Evolutionary conservation across 1,140 invertebrate genomes (phyloP), one percentile per base, ranked within the genome.

Genomic region (Drosophila bocqueti): DNA sequence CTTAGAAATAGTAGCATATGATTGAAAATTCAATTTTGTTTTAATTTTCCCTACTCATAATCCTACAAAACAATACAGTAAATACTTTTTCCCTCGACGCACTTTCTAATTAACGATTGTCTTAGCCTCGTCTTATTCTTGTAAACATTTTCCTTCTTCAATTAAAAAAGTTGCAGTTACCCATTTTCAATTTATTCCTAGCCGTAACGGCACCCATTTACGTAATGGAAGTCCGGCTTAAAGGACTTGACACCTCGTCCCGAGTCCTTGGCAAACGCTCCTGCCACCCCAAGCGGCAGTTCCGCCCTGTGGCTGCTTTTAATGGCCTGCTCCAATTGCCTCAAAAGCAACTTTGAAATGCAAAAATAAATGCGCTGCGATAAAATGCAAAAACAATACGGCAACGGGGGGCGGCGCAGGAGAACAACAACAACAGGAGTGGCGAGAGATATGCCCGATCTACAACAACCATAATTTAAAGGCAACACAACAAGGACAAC

Each of bases 381-480:
- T 90, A 90, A 90, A 90, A 85, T 85, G 85, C 85, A 90, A 90
- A 87, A 85, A 90, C 86, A 91, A 91, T 82, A 82, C 78, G 72
- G 67, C 38, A 68, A 34, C 34, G 13, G 47, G 57, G 45, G 24
- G 24, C 24, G 46, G 46, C 24, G 24, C 24, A n/a, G 47, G 46
- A 47, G 24, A 16, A 16, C 21, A 11, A 24, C 26, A 61, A n/a
- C 36, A 61, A 36, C 40, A 64, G 57, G 43, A 36, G 31, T 29
- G 38, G 52, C 54, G 38, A 42, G 36, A 66, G 71, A 76, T 65
- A 52, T 57, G 55, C 45, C 76, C 49, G 31, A 81, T 77, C 50
- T 63, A 59, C 34, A 81, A 54, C 61, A 82, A 77, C 55, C 68
- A 68, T 60, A 54, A 68, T 58, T 49, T 55, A 57, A 57, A 60